Evolutionary conservation across 2,888 invertebrate species (phyloP), one percentile per base, ranked within the genome.

Genomic region (Cylindroiulus punctatus): DNA sequence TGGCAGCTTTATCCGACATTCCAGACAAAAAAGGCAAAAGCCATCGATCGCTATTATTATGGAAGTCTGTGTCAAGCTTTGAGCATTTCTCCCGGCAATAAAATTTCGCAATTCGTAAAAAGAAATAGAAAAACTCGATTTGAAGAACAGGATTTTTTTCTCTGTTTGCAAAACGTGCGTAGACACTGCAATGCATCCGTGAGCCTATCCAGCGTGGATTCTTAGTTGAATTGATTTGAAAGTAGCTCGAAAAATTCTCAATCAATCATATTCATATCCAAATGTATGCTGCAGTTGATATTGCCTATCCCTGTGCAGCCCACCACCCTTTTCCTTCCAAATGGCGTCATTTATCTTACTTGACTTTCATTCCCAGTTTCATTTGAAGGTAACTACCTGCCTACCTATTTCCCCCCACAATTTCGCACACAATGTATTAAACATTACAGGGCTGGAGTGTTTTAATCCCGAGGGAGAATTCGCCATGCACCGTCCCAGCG

Each of bases 211-310:
- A 30, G 30, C 26, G 26, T 14, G 76, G 76, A 76, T 76, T 76
- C 76, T 76, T 76, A 26, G 26, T 76, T 76, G 76, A 76, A 76
- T 76, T 76, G 76, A 76, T 76, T 76, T 76, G 76, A 76, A 76
- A 76, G 76, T 76, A 76, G 76, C 14, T 76, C 1, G 76, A 76
- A 76, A 76, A 76, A 76, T 76, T 76, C 76, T 76, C 76, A 76
- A 76, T 76, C 76, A 76, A 76, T 76, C 76, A 76, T 76, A 76
- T 76, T 76, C 76, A 76, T 76, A 76, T 76, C 76, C 76, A 76
- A 76, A 76, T 76, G 76, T 76, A 30, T 76, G 76, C 76, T 30
- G 12, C 76, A 76, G 76, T 76, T 76, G 76, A 76, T 76, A 76
- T 76, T 76, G 76, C 76, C 76, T 76, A 30, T 30, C 76, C 76